Base-by-base conservation (phyloP, 2,888 invertebrate genomes). In the Baronia brevicornis region DNA sequence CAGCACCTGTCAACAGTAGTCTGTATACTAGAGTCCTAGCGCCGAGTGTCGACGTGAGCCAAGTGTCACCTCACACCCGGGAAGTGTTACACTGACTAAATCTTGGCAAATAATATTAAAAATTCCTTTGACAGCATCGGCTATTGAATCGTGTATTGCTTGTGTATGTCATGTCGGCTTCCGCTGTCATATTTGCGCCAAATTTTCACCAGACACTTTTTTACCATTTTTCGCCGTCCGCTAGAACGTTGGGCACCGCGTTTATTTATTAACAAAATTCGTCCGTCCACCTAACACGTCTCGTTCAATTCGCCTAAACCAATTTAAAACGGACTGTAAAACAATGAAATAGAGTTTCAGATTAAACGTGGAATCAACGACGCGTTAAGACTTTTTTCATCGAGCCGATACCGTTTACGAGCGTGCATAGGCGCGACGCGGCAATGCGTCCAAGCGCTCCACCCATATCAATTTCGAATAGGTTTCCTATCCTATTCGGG, bases 231-330 rank as follows among this genome's bases (percentile, higher is more conserved):
- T 60, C 57, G 54, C 63, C 62, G 55, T 56, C 57, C 60, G 54
- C 62, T 62, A 67, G 69, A 60, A 64, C 71, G 67, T 55, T 56
- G 61, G 70, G 64, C 67, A 65, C 66, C 68, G 69, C 79, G 77
- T 80, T 84, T 80, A 82, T 82, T 82, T 84, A 84, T 84, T 82
- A 82, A 80, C 79, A 78, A 77, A 79, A 78, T 75, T 80, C 79
- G 74, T 63, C 67, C 66, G 63, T 65, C 71, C 59, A 66, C 71
- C 71, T 67, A 63, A 68, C 68, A 63, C 67, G 65, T 66, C 60
- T 58, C 56, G 56, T 48, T 34, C 41, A 36, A 38, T 33, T 25
- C 34, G 28, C 20, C 22, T 19, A 28, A 21, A 24, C 8, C 32
- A 8, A 25, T 36, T 41, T 26, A 56, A 57, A 57, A 31, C 60